Base-by-base conservation (phyloP, 2,113 vertebrate genomes). In the Apteryx owenii region DNA sequence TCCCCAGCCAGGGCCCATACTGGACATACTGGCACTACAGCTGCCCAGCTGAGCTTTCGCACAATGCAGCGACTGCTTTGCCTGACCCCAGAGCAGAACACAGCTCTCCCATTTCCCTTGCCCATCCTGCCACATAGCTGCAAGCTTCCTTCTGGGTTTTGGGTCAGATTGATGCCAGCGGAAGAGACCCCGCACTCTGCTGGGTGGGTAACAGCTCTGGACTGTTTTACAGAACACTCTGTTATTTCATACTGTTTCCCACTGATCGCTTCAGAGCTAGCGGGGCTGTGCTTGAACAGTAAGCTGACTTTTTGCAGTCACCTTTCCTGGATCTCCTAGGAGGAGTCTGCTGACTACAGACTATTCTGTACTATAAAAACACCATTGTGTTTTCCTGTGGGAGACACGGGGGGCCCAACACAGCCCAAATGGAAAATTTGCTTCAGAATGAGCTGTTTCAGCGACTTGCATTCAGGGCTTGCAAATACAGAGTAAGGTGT, bases 21-120 rank as follows among this genome's bases (percentile, higher is more conserved):
- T 36, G 20, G 48, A 14, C 54, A n/a, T 0, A 1, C 31, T 56
- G 44, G 58, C 16, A n/a, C 53, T 51, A 20, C 42, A 2, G 1
- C n/a, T 69, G 53, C n/a, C 61, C 28, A 19, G 40, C 10, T 26
- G 53, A 50, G 40, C 26, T 68, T 61, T 48, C 0, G 1, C 38
- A 73, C 22, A n/a, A 20, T 0, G 5, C 36, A 73, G 21, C 64
- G 36, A 33, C 36, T 22, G 28, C 13, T 66, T 12, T 62, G 61
- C 17, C 0, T 0, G 17, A 75, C 20, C 28, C 19, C 18, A 6
- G 23, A 40, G 44, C 23, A 36, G 56, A 70, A 20, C 25, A 31
- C 33, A 33, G 10, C 21, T 28, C 46, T 68, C 61, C 40, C n/a
- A 19, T 46, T n/a, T 33, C 48, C 61, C 66, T 48, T 62, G 23